Percentiles rank a stretch among this genome's conserved stretches.
These are phyloP conservation scores for Peromyscus melanophrys DNA, from an alignment of 2,797 vertebrate genomes.

Conservation along the genomic window DNA sequence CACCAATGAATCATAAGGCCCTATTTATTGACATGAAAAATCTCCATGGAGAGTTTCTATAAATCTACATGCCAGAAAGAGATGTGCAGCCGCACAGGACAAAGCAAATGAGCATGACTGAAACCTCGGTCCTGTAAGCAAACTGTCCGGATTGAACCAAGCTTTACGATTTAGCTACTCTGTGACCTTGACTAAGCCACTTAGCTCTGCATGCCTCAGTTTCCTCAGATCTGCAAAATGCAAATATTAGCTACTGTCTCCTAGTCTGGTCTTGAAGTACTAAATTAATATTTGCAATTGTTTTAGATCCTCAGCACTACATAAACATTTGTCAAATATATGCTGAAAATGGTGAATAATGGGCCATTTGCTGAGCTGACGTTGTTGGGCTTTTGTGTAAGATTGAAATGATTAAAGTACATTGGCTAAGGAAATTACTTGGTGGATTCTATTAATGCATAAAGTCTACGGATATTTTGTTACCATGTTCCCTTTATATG, in stretches of 20 bases:
- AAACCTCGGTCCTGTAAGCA: neutral
- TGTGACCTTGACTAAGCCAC: neutral
- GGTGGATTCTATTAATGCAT: neutral
- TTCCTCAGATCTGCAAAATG: conserved; percentile 15
- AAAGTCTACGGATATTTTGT: neutral
- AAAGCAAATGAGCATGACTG: neutral
- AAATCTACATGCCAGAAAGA: conserved; percentile 6
- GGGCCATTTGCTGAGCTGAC: neutral
- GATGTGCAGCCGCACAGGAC: neutral
- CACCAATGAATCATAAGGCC: conserved; percentile 34
- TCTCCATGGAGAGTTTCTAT: conserved; percentile 15
- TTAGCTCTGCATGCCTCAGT: neutral
- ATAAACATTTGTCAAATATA: neutral
- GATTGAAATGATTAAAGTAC: neutral
- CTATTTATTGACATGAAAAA: neutral
- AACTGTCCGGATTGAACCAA: too few relatives aligned
- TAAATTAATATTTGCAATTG: neutral
- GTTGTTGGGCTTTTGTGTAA: neutral
- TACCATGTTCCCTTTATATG: neutral
- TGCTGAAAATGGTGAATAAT: neutral
- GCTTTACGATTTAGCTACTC: neutral
- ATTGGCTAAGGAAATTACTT: neutral
- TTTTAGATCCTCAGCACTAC: neutral
- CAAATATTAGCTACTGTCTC: neutral
- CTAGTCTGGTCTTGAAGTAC: neutral